A percentile compares a stretch with the other conserved stretches of the same genome.
Evolutionary conservation across 1,140 invertebrate genomes (phyloP).

Genomic region (Bombus superbus): DNA sequence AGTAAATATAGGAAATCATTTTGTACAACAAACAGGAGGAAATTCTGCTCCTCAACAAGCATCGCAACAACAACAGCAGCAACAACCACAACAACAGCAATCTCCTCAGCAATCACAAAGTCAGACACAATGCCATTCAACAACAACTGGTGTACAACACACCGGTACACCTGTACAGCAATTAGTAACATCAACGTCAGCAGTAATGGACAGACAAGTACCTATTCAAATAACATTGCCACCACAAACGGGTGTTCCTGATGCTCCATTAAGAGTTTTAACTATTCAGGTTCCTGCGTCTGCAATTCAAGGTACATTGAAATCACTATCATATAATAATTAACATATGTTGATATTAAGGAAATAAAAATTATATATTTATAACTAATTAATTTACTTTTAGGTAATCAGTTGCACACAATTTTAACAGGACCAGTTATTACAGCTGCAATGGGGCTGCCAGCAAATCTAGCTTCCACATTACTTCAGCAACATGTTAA

Average conservation of each 20-base stretch:
- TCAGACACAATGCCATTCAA: slow-evolving; percentile 69
- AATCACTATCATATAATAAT: slow-evolving; percentile 13
- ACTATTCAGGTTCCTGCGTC: slow-evolving; percentile 93
- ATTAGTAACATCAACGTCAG: slow-evolving; percentile 76
- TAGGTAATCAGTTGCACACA: slow-evolving; percentile 85
- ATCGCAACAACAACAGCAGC: slow-evolving; percentile 63
- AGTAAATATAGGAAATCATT: slow-evolving; percentile 75
- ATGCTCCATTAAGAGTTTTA: slow-evolving; percentile 87
- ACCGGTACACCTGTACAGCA: slow-evolving; percentile 76
- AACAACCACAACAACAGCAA: slow-evolving; percentile 74
- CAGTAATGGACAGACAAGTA: slow-evolving; percentile 81
- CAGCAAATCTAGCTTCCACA: slow-evolving; percentile 89
- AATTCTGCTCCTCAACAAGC: slow-evolving; percentile 69
- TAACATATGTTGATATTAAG: background rate
- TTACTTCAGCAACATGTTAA: slow-evolving; percentile 94
- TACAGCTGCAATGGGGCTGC: slow-evolving; percentile 92
- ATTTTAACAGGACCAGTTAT: slow-evolving; percentile 92
- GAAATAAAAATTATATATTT: background rate
- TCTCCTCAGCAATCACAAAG: slow-evolving; percentile 73
- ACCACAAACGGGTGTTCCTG: slow-evolving; percentile 86
- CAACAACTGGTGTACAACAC: slow-evolving; percentile 73
- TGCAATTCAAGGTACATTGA: slow-evolving; percentile 86
- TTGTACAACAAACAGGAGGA: slow-evolving; percentile 70
- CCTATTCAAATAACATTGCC: slow-evolving; percentile 88
- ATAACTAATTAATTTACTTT: slow-evolving; percentile 47